Percentiles rank a stretch among this genome's conserved stretches.
Evolutionary conservation across 2,113 vertebrate species (phyloP).

Genomic region (Solenodon paradoxus): DNA sequence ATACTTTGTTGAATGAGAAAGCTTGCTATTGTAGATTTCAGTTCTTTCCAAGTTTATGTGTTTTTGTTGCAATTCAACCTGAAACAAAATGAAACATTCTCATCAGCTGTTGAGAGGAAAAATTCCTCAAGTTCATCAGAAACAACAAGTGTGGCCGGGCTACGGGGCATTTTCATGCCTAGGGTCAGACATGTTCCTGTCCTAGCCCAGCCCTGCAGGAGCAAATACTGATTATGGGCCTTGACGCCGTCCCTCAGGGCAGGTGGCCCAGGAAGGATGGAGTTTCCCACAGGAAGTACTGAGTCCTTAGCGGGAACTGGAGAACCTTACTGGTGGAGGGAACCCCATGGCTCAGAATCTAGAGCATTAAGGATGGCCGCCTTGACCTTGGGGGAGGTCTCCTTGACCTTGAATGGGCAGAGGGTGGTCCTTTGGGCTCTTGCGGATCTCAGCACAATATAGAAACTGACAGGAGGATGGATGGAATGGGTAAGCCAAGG

Average conservation of each 20-base stretch:
- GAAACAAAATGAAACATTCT: not conserved
- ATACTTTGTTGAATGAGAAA: not conserved
- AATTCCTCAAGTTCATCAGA: not conserved
- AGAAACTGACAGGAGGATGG: not conserved
- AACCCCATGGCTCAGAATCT: not conserved
- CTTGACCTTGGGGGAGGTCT: not conserved
- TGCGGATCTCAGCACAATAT: accelerated
- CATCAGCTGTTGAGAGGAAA: not conserved
- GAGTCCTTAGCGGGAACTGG: accelerated
- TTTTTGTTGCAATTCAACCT: not conserved
- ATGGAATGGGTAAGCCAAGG: too few relatives aligned
- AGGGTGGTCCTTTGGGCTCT: not conserved
- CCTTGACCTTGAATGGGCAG: not conserved
- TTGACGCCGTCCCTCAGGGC: not conserved
- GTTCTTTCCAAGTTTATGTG: not conserved
- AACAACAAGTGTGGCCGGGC: accelerated
- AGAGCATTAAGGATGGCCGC: not conserved
- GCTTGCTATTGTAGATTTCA: not conserved
- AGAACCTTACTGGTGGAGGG: not conserved
- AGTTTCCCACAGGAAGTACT: accelerated
- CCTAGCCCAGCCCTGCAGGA: not conserved
- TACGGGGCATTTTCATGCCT: too few relatives aligned
- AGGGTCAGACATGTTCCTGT: too few relatives aligned
- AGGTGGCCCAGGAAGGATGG: accelerated
- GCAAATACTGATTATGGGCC: accelerated